phyloP scores from a whole-genome alignment of 2,113 vertebrate species.

The Callochromis pleurospilus region DNA sequence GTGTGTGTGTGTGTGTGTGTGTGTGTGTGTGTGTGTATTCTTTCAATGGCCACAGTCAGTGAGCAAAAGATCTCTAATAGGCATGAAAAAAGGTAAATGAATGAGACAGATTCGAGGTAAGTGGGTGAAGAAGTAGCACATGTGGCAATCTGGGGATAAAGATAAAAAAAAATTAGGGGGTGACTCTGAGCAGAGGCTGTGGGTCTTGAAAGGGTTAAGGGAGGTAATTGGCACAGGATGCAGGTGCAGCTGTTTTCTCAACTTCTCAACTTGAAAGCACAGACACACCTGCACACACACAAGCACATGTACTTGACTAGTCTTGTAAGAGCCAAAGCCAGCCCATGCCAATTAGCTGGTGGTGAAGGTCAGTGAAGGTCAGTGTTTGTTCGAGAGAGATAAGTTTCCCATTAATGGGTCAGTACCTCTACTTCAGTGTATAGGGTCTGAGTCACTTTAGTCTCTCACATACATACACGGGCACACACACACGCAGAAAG shows the following conservation, averaged over 20 bases:
- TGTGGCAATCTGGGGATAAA: background rate
- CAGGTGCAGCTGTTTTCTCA: constrained; percentile 34
- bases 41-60: background rate
- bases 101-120: background rate
- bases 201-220: constrained; percentile 44
- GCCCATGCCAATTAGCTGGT: constrained; percentile 48
- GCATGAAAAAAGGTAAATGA: background rate
- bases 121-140: background rate
- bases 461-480: background rate
- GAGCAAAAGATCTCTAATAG: background rate
- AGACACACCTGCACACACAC: background rate
- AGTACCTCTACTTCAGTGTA: constrained; percentile 31
- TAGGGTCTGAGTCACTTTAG: constrained; percentile 9
- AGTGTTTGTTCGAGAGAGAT: constrained; percentile 55
- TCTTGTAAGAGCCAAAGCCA: constrained; percentile 31
- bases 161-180: background rate
- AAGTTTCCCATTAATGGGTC: constrained; percentile 59
- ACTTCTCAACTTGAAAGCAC: constrained; percentile 23
- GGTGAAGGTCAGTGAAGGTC: constrained; percentile 53
- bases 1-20: background rate
- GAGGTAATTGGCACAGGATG: constrained; percentile 54
- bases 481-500: background rate
- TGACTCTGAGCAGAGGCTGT: constrained; percentile 4
- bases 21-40: background rate
- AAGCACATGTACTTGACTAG: background rate